A percentile compares a stretch with the other conserved stretches of the same genome.
phyloP scores from a whole-genome alignment of 2,113 vertebrate species.

The Poeciliopsis occidentalis region DNA sequence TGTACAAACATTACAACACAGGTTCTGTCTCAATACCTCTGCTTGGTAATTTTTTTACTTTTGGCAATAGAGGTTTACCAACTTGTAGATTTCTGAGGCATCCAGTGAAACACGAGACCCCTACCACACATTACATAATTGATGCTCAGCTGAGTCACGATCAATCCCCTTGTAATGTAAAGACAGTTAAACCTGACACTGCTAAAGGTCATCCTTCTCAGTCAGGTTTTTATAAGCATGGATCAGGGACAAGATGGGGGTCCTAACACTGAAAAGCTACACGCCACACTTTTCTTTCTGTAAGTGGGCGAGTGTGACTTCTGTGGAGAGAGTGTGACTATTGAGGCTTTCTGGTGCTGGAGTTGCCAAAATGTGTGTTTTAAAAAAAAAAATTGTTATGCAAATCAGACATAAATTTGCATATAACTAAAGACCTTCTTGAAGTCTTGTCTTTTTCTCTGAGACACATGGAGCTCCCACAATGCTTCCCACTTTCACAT shows the following conservation, averaged over 20 bases:
- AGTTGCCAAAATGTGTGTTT: conserved; percentile 19
- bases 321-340: conserved; percentile 62
- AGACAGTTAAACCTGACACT: conserved; percentile 10
- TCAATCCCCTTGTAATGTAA: conserved; percentile 11
- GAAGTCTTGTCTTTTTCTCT: conserved; percentile 15
- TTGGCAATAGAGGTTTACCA: too few species aligned
- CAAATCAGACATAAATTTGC: conserved; percentile 29
- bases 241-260: conserved; percentile 37
- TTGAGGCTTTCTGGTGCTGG: conserved; percentile 20
- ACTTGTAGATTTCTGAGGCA: too few species aligned
- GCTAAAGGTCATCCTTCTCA: conserved; percentile 24
- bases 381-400: too few species aligned
- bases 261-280: conserved; percentile 33
- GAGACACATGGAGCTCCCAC: conserved; percentile 9
- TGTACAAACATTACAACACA: too few species aligned
- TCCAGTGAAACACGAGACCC: not conserved
- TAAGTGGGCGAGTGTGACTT: conserved; percentile 61
- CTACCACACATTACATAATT: conserved; percentile 4
- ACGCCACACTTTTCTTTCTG: conserved; percentile 50
- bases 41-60: too few species aligned
- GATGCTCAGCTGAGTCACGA: conserved; percentile 2
- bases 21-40: too few species aligned
- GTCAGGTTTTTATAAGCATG: conserved; percentile 49
- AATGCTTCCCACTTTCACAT: not conserved
- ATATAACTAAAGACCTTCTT: not conserved